phyloP scores from a whole-genome alignment of 1,140 invertebrate species.

The Nilaparvata lugens region DNA sequence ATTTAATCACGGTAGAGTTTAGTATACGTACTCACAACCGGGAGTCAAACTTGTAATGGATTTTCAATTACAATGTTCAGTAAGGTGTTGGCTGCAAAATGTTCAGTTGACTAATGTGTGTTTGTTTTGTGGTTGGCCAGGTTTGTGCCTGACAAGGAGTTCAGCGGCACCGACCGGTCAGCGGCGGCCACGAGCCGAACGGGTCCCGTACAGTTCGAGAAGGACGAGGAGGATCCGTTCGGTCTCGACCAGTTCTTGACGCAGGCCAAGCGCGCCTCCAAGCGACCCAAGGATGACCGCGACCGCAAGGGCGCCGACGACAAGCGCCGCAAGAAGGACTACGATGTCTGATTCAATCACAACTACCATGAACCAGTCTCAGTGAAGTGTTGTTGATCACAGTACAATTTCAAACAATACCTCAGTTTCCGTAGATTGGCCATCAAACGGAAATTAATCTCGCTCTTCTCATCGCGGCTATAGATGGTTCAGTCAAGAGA shows the following conservation, averaged over 20 bases:
- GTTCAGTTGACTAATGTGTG: not conserved
- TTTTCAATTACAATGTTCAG: too few species aligned
- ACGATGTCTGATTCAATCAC: slow-evolving; percentile 12
- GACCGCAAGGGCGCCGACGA: slow-evolving; percentile 24
- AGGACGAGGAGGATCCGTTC: slow-evolving; percentile 92
- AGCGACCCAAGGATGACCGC: slow-evolving; percentile 23
- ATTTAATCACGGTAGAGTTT: too few species aligned
- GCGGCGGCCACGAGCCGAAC: slow-evolving; percentile 68
- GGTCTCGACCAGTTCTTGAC: slow-evolving; percentile 96
- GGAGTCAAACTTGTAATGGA: too few species aligned
- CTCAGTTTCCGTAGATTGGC: too few species aligned
- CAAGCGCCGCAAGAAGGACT: slow-evolving; percentile 25
- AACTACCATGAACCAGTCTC: too few species aligned
- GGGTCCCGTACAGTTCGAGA: slow-evolving; percentile 95
- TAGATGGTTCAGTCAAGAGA: too few species aligned
- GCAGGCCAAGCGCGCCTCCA: slow-evolving; percentile 83
- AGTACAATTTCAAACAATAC: too few species aligned
- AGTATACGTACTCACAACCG: too few species aligned
- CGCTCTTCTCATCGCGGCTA: too few species aligned
- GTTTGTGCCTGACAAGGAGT: slow-evolving; percentile 95
- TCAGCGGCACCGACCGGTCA: slow-evolving; percentile 76
- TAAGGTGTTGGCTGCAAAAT: too few species aligned
- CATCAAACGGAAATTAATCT: too few species aligned
- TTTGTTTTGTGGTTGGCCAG: slow-evolving; percentile 35
- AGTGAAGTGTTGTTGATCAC: too few species aligned